Evolutionary conservation across 64 coral and sea anemone genomes (phyloP), one percentile per base, ranked within the genome.

Genomic region (Acropora tenuis): DNA sequence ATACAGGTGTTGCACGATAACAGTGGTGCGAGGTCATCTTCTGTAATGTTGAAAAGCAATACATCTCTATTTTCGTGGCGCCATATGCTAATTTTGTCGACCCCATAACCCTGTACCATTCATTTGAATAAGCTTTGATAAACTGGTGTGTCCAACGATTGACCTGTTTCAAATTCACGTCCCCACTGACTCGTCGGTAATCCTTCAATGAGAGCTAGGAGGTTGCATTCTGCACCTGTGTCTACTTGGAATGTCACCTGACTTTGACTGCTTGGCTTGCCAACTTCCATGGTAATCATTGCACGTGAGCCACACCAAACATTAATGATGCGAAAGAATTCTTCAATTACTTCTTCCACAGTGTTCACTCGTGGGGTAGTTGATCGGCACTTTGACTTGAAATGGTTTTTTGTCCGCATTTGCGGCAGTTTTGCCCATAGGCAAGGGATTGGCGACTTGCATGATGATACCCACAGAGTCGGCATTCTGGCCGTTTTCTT

Each of bases 211-310:
- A 76, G 58, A 89, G 72, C 30, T 30, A 30, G 0, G 74, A 89
- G 71, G 60, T 89, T 89, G 74, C 87, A 89, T 76, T 89, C 69
- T 43, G 87, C 87, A 53, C 87, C 87, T 76, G 87, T 89, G 87
- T 60, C 87, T 55, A 89, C 46, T 75, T 89, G 87, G 41, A 89
- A 76, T 55, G 52, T 55, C 2, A 55, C 52, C 10, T 55, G 52
- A 55, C 78, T 55, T 55, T 55, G 52, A 55, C 69, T 48, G 60
- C 57, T 41, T 66, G 67, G 78, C 50, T 13, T 80, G 50, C 78
- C 50, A 40, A 58, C 78, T 80, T 59, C 78, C 19, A 60, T 43
- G 1, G 78, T 80, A 41, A 43, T 80, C 49, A 58, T 12, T 59
- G 52, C 78, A 80, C 20, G 1, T 5, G 50, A 80, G 3, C 20